Evolutionary conservation across 2,888 invertebrate species (phyloP), one percentile per base, ranked within the genome.

Genomic region (Boloria euphrosyne): DNA sequence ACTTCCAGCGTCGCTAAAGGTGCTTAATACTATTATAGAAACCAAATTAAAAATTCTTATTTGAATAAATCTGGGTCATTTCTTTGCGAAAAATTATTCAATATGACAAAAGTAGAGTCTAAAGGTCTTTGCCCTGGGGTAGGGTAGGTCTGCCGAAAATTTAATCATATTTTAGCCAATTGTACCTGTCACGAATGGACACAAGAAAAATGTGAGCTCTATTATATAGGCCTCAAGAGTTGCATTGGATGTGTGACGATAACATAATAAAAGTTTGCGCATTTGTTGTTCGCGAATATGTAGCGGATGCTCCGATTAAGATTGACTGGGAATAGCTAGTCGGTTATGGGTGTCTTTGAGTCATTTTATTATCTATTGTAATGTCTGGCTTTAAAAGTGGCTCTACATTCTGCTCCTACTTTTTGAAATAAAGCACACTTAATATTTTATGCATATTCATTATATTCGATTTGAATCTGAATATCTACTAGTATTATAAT

Each of bases 301-400:
- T 65, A 62, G 57, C 68, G 70, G 70, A 70, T 68, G 70, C 63
- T 61, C 58, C 49, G 53, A 68, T 70, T 70, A 68, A 68, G 70
- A 66, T 70, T 60, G 63, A 61, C 65, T 66, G 52, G 57, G 50
- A 65, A 70, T 51, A 60, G 43, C 66, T 27, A 46, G 53, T 16
- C 57, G 46, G 5, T n/a, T 57, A 46, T 57, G 14, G 57, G 46
- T 46, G 55, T 44, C 18, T 55, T 44, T 4, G n/a, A 57, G 13
- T 17, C 46, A 5, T 44, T 53, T 38, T 16, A 16, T n/a, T 17
- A 16, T 44, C 55, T 22, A 27, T 57, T 44, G 14, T 14, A 10
- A 14, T 0, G n/a, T n/a, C 13, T 46, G 44, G 6, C 3, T 44
- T 4, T 54, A 17, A 38, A 43, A 43, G 17, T 17, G 43, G 17